Evolutionary conservation across 2,888 invertebrate species (phyloP), one percentile per base, ranked within the genome.

Genomic region (Pyrrhosoma nymphula): DNA sequence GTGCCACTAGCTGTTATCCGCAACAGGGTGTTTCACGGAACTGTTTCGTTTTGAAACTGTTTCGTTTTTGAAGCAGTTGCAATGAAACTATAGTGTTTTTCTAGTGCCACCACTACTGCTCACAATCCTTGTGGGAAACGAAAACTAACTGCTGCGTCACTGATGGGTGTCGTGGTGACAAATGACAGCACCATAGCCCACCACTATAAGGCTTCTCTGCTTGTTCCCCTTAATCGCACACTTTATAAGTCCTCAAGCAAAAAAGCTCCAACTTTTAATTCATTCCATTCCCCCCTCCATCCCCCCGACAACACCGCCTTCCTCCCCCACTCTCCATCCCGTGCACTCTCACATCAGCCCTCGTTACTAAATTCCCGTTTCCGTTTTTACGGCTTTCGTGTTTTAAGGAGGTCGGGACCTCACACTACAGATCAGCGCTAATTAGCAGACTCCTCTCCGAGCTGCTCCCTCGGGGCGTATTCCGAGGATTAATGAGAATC

Each of bases 401-500:
- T 82, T 82, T 82, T 35, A 82, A 30, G 82, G 82, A 82, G 82
- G 82, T 35, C 82, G 30, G 82, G 82, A 82, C 82, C 82, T 82
- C 82, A 82, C 82, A 35, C 82, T 82, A 82, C 82, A 82, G 35
- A 82, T 82, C 82, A 82, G 26, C 82, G 82, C 82, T 82, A 82
- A 82, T 82, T 82, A 82, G 82, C 82, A 82, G 82, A 82, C 82
- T 82, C 82, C 16, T 82, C 82, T 18, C 82, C 14, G 82, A 6
- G 82, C 14, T 30, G 10, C 82, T 30, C 35, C 35, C 82, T 18
- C 35, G 35, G 35, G 82, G 35, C 30, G 3, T 18, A 82, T 82
- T 35, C 30, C 30, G 30, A 82, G 82, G 82, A 82, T 82, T 82
- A 82, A 82, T 82, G 82, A 82, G 82, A 82, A 82, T 82, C 82